Evolutionary conservation across 2,888 invertebrate species (phyloP).

Genomic region (Hetaerina titia): DNA sequence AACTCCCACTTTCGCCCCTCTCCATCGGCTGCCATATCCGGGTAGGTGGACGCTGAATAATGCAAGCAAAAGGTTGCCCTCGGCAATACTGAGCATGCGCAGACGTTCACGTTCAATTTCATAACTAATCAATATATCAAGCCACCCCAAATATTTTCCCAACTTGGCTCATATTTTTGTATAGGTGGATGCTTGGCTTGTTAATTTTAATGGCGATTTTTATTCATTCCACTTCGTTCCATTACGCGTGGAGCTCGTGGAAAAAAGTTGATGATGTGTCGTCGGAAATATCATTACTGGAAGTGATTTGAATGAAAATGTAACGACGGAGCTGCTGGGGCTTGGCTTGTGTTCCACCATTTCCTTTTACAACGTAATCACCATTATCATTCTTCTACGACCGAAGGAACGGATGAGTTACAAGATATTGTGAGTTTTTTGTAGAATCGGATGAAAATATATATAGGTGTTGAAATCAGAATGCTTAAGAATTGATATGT

Average conservation of each 20-base stretch:
- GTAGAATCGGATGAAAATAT: not conserved
- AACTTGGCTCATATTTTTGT: not conserved
- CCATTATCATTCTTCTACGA: not conserved
- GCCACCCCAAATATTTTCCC: constrained; percentile 59
- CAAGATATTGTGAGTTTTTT: not conserved
- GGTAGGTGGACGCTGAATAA: constrained; percentile 65
- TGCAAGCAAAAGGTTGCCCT: constrained; percentile 57
- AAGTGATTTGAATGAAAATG: not conserved
- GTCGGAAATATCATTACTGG: not conserved
- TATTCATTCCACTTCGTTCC: not conserved
- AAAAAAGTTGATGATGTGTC: not conserved
- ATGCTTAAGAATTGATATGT: no score
- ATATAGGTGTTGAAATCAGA: not conserved
- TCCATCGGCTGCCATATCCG: constrained; percentile 51
- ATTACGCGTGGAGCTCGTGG: not conserved
- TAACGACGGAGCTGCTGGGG: not conserved
- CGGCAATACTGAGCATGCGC: constrained; percentile 40
- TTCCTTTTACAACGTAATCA: not conserved
- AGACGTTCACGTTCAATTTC: constrained; percentile 54
- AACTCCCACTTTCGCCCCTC: not conserved
- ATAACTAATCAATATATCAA: constrained; percentile 64
- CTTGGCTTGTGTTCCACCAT: not conserved
- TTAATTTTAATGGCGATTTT: constrained; percentile 26
- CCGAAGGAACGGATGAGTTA: not conserved
- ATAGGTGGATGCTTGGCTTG: not conserved